These are phyloP conservation scores for Papilio elwesi DNA, from an alignment of 2,888 invertebrate genomes.

Conservation along the genomic window DNA sequence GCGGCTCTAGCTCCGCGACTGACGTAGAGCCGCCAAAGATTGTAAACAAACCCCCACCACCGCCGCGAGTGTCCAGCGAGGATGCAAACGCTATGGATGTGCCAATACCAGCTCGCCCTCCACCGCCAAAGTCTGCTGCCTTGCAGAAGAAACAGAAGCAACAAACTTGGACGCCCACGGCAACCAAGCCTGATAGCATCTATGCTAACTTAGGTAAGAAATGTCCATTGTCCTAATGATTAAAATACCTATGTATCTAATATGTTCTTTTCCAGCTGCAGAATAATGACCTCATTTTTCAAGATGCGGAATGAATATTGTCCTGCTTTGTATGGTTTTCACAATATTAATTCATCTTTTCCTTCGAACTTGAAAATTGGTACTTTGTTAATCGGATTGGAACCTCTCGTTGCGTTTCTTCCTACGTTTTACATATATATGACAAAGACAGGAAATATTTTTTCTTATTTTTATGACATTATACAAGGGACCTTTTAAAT, in stretches of 20 bases:
- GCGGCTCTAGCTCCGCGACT: slow-evolving; percentile 69
- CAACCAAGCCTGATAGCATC: slow-evolving; percentile 83
- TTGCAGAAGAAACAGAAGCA: slow-evolving; percentile 85
- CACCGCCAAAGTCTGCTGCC: slow-evolving; percentile 88
- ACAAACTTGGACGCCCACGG: slow-evolving; percentile 72
- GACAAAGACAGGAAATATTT: no score
- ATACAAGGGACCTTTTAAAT: background rate
- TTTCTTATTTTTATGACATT: background rate
- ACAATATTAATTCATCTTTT: no score
- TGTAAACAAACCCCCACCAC: slow-evolving; percentile 89
- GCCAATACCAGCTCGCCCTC: slow-evolving; percentile 88
- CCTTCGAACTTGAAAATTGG: no score
- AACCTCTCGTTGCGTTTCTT: no score
- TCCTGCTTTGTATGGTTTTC: no score
- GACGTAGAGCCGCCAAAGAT: slow-evolving; percentile 73
- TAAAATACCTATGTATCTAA: no score
- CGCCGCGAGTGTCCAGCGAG: slow-evolving; percentile 85
- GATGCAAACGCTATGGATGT: slow-evolving; percentile 79
- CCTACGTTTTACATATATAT: no score
- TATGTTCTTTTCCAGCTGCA: background rate
- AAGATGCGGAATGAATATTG: no score
- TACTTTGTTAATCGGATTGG: no score
- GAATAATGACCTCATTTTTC: background rate
- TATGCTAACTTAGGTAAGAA: slow-evolving; percentile 92
- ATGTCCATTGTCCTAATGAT: background rate